phyloP scores from a whole-genome alignment of 2,797 vertebrate species.

The Urosaurus nigricauda region DNA sequence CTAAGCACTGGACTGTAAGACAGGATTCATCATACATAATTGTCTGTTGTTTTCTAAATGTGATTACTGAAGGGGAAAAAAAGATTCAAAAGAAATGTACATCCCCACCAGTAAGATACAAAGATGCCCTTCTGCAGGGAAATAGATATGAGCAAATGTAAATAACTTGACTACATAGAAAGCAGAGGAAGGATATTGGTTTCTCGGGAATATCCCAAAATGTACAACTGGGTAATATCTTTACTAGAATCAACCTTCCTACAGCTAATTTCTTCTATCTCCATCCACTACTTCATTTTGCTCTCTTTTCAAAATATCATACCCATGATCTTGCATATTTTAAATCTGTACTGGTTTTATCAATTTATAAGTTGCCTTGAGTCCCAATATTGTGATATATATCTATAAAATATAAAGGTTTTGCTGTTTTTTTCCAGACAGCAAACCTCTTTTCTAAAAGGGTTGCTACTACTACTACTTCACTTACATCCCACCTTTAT shows the following conservation, averaged over 20 bases:
- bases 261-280: not conserved
- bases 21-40: too few species aligned
- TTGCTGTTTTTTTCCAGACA: too few species aligned
- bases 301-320: too few species aligned
- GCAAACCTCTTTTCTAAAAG: too few species aligned
- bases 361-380: too few species aligned
- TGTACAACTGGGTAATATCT: not conserved
- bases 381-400: too few species aligned
- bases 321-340: too few species aligned
- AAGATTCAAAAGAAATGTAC: not conserved
- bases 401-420: too few species aligned
- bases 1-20: not conserved
- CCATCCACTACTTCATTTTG: not conserved
- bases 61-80: not conserved
- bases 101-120: not conserved
- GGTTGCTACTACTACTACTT: too few species aligned
- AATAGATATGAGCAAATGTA: not conserved
- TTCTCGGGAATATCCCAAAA: not conserved
- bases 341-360: too few species aligned
- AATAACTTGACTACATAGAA: not conserved
- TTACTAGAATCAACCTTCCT: not conserved
- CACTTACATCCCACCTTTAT: too few species aligned
- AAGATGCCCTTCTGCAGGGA: not conserved
- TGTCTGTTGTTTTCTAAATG: not conserved
- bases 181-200: not conserved